Conservation (phyloP, 1,140 invertebrate species). For the Drosophila nigromelanica region DNA sequence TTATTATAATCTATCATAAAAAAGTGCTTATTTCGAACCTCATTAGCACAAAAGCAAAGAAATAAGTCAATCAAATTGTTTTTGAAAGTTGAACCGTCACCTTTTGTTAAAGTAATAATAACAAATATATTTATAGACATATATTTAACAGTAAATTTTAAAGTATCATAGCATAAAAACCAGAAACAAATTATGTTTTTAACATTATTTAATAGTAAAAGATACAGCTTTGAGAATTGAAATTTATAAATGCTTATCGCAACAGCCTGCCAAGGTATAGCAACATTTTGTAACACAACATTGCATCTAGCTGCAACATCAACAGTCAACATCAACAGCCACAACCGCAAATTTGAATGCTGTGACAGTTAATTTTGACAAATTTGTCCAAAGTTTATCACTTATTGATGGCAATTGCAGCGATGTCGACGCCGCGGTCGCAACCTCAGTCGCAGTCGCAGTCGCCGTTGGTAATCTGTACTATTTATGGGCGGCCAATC, state of each 20-base stretch:
- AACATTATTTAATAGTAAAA: too few species aligned
- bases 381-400: slow-evolving; percentile 74
- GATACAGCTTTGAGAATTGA: background rate
- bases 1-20: too few species aligned
- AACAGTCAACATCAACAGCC: background rate
- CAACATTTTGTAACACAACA: slow-evolving; percentile 34
- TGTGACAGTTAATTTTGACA: slow-evolving; percentile 75
- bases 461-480: slow-evolving; percentile 23
- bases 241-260: background rate
- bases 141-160: too few species aligned
- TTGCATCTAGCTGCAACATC: background rate
- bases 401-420: slow-evolving; percentile 66
- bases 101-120: too few species aligned
- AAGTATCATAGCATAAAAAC: too few species aligned
- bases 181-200: too few species aligned
- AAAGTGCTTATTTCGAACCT: too few species aligned
- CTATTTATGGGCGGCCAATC: slow-evolving; percentile 59
- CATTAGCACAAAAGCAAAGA: too few species aligned
- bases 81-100: too few species aligned
- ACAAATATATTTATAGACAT: too few species aligned
- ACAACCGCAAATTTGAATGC: slow-evolving; percentile 66
- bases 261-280: slow-evolving; percentile 37
- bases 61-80: too few species aligned
- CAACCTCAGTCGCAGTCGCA: background rate
- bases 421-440: slow-evolving; percentile 7